Conservation (phyloP, 92 coral and sea anemone species). For the Palythoa grandis region DNA sequence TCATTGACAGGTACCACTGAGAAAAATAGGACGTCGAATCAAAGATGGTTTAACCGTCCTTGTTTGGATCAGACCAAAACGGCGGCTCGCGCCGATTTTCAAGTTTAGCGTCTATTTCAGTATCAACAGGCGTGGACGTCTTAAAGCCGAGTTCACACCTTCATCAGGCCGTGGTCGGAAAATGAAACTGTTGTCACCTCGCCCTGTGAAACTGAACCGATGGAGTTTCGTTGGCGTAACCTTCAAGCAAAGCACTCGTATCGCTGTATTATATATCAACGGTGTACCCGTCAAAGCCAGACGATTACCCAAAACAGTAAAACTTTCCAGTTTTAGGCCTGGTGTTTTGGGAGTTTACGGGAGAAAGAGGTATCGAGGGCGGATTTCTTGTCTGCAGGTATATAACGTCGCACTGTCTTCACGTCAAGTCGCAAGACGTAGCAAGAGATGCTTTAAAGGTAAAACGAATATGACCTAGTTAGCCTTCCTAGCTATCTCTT, state of each 20-base stretch:
- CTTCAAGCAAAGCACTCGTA: constrained; percentile 22
- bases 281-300: constrained; percentile 9
- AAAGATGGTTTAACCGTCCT: constrained; percentile 17
- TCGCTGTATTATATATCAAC: constrained; percentile 25
- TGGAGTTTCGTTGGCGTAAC: constrained; percentile 29
- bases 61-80: constrained; percentile 30
- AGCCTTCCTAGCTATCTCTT: not conserved
- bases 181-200: constrained; percentile 5
- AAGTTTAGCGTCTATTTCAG: constrained; percentile 29
- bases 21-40: constrained; percentile 16
- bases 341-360: constrained; percentile 30
- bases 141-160: constrained; percentile 27
- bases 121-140: constrained; percentile 32
- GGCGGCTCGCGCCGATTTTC: constrained; percentile 27
- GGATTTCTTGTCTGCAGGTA: constrained; percentile 30
- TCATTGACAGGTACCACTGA: constrained; percentile 21
- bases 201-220: constrained; percentile 22
- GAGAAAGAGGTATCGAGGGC: constrained; percentile 24
- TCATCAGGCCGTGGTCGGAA: constrained; percentile 11
- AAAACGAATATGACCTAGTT: not conserved
- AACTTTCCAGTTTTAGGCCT: not conserved
- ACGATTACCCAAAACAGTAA: constrained; percentile 4
- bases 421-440: constrained; percentile 31
- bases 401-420: constrained; percentile 15
- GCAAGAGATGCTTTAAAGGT: constrained; percentile 46